Conservation (phyloP, 1,140 invertebrate genomes). For the Ceratina australensis region DNA sequence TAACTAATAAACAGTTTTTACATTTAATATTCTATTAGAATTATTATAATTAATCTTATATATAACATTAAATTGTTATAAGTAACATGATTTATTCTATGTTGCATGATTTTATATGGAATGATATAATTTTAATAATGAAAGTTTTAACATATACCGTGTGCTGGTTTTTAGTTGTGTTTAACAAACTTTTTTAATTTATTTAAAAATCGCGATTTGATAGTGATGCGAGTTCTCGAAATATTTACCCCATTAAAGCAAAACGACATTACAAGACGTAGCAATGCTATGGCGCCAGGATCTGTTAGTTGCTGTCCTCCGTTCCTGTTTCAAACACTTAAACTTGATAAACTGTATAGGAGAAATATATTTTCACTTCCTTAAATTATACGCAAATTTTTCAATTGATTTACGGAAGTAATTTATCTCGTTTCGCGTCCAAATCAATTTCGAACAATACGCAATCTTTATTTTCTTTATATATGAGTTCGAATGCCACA, state of each 20-base stretch:
- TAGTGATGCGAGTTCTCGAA: conserved; percentile 64
- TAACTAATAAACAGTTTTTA: conserved; percentile 16
- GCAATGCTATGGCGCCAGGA: conserved; percentile 77
- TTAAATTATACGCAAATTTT: conserved; percentile 35
- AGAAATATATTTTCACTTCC: conserved; percentile 43
- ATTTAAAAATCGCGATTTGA: conserved; percentile 44
- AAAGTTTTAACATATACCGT: conserved; percentile 16
- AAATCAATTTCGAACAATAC: conserved; percentile 13
- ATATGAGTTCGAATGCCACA: conserved; percentile 57
- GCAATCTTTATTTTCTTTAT: conserved; percentile 24
- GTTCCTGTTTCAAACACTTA: conserved; percentile 78
- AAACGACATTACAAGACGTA: conserved; percentile 78
- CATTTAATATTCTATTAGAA: background rate
- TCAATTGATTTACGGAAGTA: background rate
- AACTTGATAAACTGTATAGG: conserved; percentile 68
- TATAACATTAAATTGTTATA: conserved; percentile 9
- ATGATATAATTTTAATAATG: conserved; percentile 8
- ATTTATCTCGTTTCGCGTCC: conserved; percentile 23
- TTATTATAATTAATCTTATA: background rate
- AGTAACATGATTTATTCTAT: too few relatives aligned
- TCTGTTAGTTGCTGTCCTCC: conserved; percentile 79
- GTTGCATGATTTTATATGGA: conserved; percentile 19
- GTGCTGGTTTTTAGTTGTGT: conserved; percentile 40
- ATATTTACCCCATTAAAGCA: conserved; percentile 80
- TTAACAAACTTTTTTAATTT: conserved; percentile 17